Conservation (phyloP, 2,888 invertebrate genomes). For the Cerastis rubricosa region DNA sequence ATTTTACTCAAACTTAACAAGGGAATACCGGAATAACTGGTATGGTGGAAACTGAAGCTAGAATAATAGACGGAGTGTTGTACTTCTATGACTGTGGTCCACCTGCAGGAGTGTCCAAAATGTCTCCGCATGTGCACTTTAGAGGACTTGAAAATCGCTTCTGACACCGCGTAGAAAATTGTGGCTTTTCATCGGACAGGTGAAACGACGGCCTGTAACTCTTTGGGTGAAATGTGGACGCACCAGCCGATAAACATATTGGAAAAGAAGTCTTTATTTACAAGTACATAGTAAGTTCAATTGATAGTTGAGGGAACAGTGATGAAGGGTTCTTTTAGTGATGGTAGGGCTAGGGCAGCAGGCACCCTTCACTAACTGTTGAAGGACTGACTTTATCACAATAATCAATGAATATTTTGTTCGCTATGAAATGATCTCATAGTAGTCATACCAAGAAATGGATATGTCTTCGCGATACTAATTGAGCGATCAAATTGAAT, state of each 20-base stretch:
- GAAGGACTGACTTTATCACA: background rate
- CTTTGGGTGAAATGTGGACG: background rate
- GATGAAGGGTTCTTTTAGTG: background rate
- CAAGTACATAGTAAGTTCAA: background rate
- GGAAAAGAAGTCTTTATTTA: background rate
- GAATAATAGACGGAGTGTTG: background rate
- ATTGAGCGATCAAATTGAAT: constrained; percentile 32
- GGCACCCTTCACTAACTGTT: background rate
- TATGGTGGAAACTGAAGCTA: background rate
- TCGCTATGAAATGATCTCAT: background rate
- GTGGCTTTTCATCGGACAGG: background rate
- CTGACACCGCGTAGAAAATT: background rate
- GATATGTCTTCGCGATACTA: constrained; percentile 11
- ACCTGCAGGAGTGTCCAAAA: background rate
- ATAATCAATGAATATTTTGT: background rate
- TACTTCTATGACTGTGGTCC: background rate
- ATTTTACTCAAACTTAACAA: constrained; percentile 66
- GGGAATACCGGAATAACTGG: constrained; percentile 35
- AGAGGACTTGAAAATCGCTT: background rate
- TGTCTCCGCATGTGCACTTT: background rate
- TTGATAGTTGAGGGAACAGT: background rate
- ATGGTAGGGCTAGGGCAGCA: background rate
- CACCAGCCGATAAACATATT: background rate
- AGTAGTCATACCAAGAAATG: constrained; percentile 7
- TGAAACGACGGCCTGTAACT: background rate